phyloP scores from a whole-genome alignment of 2,797 vertebrate species.

The Gobionotothen gibberifrons region DNA sequence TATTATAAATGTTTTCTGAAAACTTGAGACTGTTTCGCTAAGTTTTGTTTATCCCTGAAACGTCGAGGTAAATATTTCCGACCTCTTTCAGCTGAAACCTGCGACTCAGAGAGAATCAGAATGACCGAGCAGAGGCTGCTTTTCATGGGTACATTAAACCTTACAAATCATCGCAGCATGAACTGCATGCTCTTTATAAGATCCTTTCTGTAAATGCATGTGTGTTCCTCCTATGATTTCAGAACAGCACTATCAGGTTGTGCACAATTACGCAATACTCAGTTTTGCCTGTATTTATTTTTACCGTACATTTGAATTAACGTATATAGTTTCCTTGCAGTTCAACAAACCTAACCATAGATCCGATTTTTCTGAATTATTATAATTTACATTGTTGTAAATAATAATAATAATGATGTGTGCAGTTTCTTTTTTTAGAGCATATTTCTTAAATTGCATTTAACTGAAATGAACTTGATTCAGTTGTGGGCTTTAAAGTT shows the following conservation, averaged over 20 bases:
- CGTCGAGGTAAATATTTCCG: background rate
- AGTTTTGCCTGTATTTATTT: too few relatives aligned
- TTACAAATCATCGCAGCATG: too few relatives aligned
- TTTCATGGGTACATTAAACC: conserved; percentile 60
- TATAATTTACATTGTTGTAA: too few relatives aligned
- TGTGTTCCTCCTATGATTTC: background rate
- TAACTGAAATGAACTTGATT: background rate
- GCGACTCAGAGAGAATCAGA: conserved; percentile 16
- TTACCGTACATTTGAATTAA: too few relatives aligned
- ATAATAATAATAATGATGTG: too few relatives aligned
- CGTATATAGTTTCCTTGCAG: too few relatives aligned
- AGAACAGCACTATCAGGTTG: too few relatives aligned
- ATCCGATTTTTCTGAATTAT: too few relatives aligned
- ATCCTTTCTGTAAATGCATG: background rate
- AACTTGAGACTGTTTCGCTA: background rate
- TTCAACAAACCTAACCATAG: too few relatives aligned
- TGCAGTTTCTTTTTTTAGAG: too few relatives aligned
- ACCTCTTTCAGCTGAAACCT: background rate
- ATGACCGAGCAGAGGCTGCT: conserved; percentile 65
- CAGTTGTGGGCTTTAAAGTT: background rate
- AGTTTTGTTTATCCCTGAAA: background rate
- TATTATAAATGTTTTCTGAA: background rate
- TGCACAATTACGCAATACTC: too few relatives aligned
- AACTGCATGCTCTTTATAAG: background rate
- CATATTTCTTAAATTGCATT: background rate